These are phyloP conservation scores for Hypercompe scribonia DNA, from an alignment of 2,888 invertebrate genomes.

Conservation along the genomic window DNA sequence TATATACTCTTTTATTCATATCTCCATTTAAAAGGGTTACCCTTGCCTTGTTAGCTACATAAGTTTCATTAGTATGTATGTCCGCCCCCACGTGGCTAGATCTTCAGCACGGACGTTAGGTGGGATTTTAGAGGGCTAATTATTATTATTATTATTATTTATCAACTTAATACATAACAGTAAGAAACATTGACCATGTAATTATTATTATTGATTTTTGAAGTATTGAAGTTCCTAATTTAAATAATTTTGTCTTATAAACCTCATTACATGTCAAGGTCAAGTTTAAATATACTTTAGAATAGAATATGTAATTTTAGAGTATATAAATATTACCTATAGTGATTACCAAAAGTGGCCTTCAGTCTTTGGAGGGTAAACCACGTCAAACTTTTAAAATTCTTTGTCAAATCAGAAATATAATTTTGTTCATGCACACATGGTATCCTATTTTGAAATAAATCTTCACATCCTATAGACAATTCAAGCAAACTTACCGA, in stretches of 20 bases:
- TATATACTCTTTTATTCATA: too few species aligned
- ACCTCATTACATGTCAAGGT: constrained; percentile 7
- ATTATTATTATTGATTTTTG: not conserved
- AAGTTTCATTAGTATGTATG: too few species aligned
- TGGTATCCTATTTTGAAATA: not conserved
- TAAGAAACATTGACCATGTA: not conserved
- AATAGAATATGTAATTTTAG: too few species aligned
- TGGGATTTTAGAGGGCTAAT: too few species aligned
- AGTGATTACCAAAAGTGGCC: constrained; percentile 37
- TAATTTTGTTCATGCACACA: not conserved
- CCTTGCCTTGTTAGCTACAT: too few species aligned
- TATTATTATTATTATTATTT: too few species aligned
- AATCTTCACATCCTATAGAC: constrained; percentile 17
- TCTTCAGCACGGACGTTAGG: too few species aligned
- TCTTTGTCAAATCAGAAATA: too few species aligned
- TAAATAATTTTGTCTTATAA: not conserved
- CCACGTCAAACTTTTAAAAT: constrained; percentile 21
- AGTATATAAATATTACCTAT: not conserved
- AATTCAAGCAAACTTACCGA: constrained; percentile 70
- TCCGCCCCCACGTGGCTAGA: too few species aligned
- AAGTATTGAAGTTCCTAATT: not conserved
- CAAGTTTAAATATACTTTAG: not conserved
- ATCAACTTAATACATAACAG: not conserved
- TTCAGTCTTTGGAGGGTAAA: constrained; percentile 37
- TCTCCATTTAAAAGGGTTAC: too few species aligned